Conservation (phyloP, 2,888 invertebrate species). For the Odontocolon sp. region DNA sequence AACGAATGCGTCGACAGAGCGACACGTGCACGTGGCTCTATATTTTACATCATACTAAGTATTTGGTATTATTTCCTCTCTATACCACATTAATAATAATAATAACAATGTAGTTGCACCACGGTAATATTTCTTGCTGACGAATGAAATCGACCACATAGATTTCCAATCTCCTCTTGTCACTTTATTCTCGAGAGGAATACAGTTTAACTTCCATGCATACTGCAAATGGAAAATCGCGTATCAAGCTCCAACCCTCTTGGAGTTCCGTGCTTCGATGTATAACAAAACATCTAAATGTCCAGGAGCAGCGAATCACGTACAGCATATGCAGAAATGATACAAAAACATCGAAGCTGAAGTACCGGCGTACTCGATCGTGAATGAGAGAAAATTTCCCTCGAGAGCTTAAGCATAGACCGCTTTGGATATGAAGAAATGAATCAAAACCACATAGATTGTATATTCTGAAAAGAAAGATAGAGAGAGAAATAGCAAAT, state of each 20-base stretch:
- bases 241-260: no score
- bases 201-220: no score
- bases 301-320: background rate
- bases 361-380: background rate
- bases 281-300: no score
- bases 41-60: background rate
- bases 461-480: background rate
- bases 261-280: no score
- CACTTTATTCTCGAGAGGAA: no score
- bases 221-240: no score
- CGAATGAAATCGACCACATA: no score
- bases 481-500: background rate
- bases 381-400: slow-evolving; percentile 12
- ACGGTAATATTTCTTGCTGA: no score
- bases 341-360: background rate
- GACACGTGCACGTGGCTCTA: background rate
- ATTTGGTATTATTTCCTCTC: background rate
- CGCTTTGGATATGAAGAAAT: slow-evolving; percentile 2
- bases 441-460: slow-evolving; percentile 22
- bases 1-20: slow-evolving; percentile 48
- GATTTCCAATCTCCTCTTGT: no score
- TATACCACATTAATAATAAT: background rate
- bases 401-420: background rate
- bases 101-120: no score
- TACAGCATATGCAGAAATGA: background rate